Conservation (phyloP, 2,113 vertebrate genomes). For the Entosphenus tridentatus region DNA sequence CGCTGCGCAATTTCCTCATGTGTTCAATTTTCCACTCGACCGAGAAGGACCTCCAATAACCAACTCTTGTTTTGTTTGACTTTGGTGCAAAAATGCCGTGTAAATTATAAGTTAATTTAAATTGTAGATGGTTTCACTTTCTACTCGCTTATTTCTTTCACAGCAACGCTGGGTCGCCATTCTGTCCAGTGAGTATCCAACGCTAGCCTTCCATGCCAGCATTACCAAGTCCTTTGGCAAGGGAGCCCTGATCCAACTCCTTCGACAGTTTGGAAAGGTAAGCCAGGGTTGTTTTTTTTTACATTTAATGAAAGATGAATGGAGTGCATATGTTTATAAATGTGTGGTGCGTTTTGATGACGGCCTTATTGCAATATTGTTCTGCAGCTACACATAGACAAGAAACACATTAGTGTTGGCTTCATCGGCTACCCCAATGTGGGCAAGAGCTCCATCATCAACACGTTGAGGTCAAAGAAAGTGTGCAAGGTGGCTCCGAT, state of each 20-base stretch:
- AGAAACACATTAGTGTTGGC: slow-evolving; percentile 96
- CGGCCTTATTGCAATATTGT: slow-evolving; percentile 8
- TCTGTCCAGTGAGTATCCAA: slow-evolving; percentile 72
- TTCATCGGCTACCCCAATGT: slow-evolving; percentile 98
- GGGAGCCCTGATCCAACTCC: slow-evolving; percentile 83
- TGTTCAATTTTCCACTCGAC: not conserved
- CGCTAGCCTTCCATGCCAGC: slow-evolving; percentile 84
- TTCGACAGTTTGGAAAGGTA: slow-evolving; percentile 96
- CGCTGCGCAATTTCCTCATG: too few relatives aligned
- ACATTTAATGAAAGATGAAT: not conserved
- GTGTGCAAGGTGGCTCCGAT: slow-evolving; percentile 88
- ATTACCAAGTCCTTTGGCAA: slow-evolving; percentile 94
- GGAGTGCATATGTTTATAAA: not conserved
- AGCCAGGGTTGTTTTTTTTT: not conserved
- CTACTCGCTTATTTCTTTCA: slow-evolving; percentile 7
- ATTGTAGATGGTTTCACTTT: not conserved
- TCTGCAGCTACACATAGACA: slow-evolving; percentile 68
- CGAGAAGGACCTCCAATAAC: not conserved
- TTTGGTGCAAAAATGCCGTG: not conserved
- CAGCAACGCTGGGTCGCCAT: slow-evolving; percentile 87
- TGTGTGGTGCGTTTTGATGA: not conserved
- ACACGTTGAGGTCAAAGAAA: slow-evolving; percentile 79
- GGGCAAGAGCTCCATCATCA: slow-evolving; percentile 93
- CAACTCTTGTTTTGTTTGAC: not conserved
- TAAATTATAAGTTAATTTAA: not conserved